Base-by-base conservation (phyloP, 2,888 invertebrate species). In the Phragmatobia fuliginosa region DNA sequence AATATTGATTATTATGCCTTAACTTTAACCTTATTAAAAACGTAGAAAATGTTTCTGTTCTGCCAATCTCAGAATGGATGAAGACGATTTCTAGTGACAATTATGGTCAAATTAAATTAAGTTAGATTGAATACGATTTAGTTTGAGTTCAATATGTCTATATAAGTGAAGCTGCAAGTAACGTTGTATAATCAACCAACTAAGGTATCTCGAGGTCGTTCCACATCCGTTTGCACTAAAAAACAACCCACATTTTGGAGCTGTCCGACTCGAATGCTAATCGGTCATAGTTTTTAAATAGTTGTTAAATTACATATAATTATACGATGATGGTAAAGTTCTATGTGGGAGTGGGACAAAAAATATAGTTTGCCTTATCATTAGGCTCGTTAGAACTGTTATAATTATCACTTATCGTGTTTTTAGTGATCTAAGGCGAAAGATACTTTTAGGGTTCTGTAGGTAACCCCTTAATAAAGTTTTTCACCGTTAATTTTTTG, bases 331-430 rank as follows among this genome's bases (percentile, higher is more conserved):
- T 41, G 38, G 58, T 59, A 62, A 58, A 65, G 66, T 36, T 49
- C 41, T 73, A 62, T 62, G 70, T 74, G 70, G 71, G 69, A 28
- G 67, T 58, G 67, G 62, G 61, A 81, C 75, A 80, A 32, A 78
- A 79, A 81, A 80, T 80, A 70, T 70, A 78, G 79, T 84, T 82
- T 82, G 78, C 79, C 77, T 84, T 85, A 83, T 85, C 83, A 87
- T 86, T 88, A 86, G 86, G 74, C 85, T 85, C 81, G 83, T 90
- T 87, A 90, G 83, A 81, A 76, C 65, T 74, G 62, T 74, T 79
- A 77, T 85, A 87, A 89, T 89, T 87, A 89, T 83, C 86, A 87
- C 85, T 88, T 84, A 88, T 83, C 84, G 72, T 81, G 76, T 80
- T 80, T 83, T 71, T 63, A 74, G 80, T 80, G 78, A 79, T 76